Evolutionary conservation across 2,888 invertebrate genomes (phyloP), one percentile per base, ranked within the genome.

Genomic region (Tipula unca): DNA sequence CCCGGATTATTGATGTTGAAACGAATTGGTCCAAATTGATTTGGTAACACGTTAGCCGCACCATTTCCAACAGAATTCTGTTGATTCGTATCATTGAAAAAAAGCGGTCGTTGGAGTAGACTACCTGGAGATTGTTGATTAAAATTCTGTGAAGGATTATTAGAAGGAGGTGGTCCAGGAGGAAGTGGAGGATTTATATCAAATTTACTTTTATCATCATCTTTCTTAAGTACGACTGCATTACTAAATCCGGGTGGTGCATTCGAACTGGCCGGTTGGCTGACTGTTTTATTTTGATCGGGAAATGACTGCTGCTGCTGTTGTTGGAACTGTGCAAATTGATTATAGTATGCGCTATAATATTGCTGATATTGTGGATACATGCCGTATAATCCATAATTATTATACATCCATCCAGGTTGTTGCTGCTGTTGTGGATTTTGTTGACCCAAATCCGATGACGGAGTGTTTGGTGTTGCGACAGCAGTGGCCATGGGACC

Each of bases 181-280:
- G 94, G 94, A 86, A 93, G 89, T 86, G 93, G 93, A n/a, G 93
- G 92, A 86, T 92, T 89, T 87, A 91, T 91, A 85, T 90, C 89
- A 87, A 90, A 90, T 86, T 91, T 86, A 85, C 88, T 88, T 85
- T 87, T 87, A 85, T 87, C 86, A 20, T 88, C 87, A 42, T 87
- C 84, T 88, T 88, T 85, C 85, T 29, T 48, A 86, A 88, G 85
- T 29, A 88, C 88, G 29, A 89, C 87, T 0, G 90, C 91, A 87
- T 91, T 92, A 86, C 91, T 90, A 87, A 92, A 91, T 87, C 92
- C 92, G 0, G 92, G 91, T 17, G 91, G 91, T 17, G 91, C 91
- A 88, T 92, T 92, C 54, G 89, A 54, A 89, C 89, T 84, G 89
- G 89, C 86, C 25, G 88, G 85, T 86, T 89, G 88, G 84, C 88